Evolutionary conservation across 2,888 invertebrate species (phyloP).

Genomic region (Willowsia nigromaculata): DNA sequence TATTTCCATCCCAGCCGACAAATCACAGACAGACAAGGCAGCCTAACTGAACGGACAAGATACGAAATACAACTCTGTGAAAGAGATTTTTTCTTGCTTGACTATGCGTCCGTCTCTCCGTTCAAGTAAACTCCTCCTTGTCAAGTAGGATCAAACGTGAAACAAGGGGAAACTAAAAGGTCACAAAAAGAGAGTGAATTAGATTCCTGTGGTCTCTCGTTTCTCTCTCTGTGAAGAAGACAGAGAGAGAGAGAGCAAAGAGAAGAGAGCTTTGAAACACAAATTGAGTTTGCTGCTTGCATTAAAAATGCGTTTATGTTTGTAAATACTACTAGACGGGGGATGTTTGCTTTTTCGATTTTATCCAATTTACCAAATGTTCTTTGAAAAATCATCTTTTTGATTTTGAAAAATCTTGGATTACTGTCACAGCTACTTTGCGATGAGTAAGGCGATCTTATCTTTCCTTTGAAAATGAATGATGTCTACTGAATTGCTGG

Average conservation of each 20-base stretch:
- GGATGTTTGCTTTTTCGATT: not conserved
- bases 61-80: slow-evolving; percentile 7
- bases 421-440: slow-evolving; percentile 14
- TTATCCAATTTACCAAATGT: not conserved
- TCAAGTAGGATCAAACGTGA: slow-evolving; percentile 49
- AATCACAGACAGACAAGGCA: slow-evolving; percentile 23
- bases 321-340: not conserved
- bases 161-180: slow-evolving; percentile 24
- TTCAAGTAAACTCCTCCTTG: slow-evolving; percentile 26
- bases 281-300: not conserved
- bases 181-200: slow-evolving; percentile 25
- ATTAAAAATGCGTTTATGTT: not conserved
- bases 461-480: not conserved
- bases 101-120: not conserved
- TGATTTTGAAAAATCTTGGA: not conserved
- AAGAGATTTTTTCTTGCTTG: slow-evolving; percentile 33
- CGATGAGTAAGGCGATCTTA: not conserved
- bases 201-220: slow-evolving; percentile 7
- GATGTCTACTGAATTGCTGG: slow-evolving; percentile 3
- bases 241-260: too few relatives aligned
- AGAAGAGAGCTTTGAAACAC: not conserved
- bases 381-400: not conserved
- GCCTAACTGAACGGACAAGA: not conserved
- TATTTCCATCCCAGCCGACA: not conserved
- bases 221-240: not conserved